phyloP scores from a whole-genome alignment of 23 tunicate genomes.

The Trididemnum miniatum region DNA sequence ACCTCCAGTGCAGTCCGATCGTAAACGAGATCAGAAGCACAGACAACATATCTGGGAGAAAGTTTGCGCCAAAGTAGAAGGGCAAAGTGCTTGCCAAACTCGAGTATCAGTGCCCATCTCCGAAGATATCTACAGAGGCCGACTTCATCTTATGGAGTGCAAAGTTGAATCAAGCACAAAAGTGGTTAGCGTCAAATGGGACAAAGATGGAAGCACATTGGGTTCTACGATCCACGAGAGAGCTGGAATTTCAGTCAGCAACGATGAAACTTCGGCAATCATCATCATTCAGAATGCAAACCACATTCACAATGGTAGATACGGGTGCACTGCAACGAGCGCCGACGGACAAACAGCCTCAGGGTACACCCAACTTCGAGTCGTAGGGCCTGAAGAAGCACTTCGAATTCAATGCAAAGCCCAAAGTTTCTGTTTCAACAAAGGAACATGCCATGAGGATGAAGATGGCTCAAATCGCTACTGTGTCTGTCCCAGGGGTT shows the following conservation, averaged over 20 bases:
- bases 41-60: conserved; percentile 23
- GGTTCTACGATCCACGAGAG: background rate
- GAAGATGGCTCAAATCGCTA: background rate
- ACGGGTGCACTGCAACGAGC: conserved; percentile 41
- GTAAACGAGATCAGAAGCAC: conserved; percentile 6
- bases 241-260: conserved; percentile 22
- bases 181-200: conserved; percentile 30
- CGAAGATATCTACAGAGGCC: conserved; percentile 23
- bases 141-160: conserved; percentile 29
- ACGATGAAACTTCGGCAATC: background rate
- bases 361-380: conserved; percentile 24
- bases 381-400: conserved; percentile 34
- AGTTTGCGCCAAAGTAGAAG: conserved; percentile 19
- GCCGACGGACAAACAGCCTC: conserved; percentile 28
- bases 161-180: conserved; percentile 38
- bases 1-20: conserved; percentile 40
- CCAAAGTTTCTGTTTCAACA: conserved; percentile 41
- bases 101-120: conserved; percentile 33
- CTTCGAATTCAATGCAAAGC: conserved; percentile 24
- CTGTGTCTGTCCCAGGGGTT: conserved; percentile 38
- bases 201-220: conserved; percentile 31
- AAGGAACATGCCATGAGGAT: conserved; percentile 40
- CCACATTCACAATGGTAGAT: conserved; percentile 45
- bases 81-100: conserved; percentile 25
- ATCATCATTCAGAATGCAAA: conserved; percentile 30